Evolutionary conservation across 2,888 invertebrate genomes (phyloP).

Genomic region (Ganaspis brasiliensis): DNA sequence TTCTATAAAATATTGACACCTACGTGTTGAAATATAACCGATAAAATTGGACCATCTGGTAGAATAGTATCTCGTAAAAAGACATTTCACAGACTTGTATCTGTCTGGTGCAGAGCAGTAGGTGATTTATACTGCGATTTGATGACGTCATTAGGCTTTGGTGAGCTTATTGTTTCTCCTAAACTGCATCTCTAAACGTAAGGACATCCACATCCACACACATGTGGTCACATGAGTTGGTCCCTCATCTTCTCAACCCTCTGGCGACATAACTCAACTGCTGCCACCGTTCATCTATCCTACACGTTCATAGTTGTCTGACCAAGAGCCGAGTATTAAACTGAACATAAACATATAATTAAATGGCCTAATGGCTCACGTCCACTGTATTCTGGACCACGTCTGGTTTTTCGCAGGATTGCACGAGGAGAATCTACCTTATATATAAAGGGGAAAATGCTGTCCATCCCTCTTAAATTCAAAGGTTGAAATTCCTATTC

Average conservation of each 20-base stretch:
- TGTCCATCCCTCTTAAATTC: constrained; percentile 30
- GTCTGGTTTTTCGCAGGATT: constrained; percentile 5
- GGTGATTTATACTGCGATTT: constrained; percentile 68
- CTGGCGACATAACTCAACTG: constrained; percentile 34
- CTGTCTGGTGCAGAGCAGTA: constrained; percentile 60
- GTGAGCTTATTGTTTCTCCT: constrained; percentile 74
- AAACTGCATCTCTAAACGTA: constrained; percentile 61
- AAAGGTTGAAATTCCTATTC: constrained; percentile 45
- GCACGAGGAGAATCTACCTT: not conserved
- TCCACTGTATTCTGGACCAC: constrained; percentile 29
- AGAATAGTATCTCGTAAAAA: not conserved
- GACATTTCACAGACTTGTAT: constrained; percentile 16
- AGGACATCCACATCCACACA: not conserved
- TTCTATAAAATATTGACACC: not conserved
- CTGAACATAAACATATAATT: constrained; percentile 69
- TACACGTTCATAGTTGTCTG: constrained; percentile 30
- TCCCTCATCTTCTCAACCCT: constrained; percentile 43
- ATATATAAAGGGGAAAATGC: not conserved
- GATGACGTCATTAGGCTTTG: constrained; percentile 72
- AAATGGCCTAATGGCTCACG: constrained; percentile 66
- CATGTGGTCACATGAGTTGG: constrained; percentile 25
- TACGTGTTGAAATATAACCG: not conserved
- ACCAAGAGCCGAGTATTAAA: constrained; percentile 58
- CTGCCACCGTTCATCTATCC: constrained; percentile 7
- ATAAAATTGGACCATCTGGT: not conserved